Evolutionary conservation across 2,888 invertebrate species (phyloP), one percentile per base, ranked within the genome.

Genomic region (Xanthorhoe designata): DNA sequence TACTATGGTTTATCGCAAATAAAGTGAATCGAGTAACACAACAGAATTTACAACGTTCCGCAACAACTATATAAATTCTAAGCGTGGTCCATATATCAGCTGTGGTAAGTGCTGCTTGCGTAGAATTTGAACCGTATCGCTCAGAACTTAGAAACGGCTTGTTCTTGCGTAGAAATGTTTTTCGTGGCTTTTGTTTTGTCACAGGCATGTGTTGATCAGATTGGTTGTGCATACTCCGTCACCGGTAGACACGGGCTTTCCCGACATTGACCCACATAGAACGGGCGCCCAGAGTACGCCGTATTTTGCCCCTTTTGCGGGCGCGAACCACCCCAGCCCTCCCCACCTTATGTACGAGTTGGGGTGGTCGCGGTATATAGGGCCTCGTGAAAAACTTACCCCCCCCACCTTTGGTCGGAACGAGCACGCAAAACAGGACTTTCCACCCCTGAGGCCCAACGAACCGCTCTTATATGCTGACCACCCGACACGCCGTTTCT

Each of bases 251-350:
- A 92, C 92, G 92, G 92, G 92, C 91, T 94, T 94, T 92, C 94
- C 94, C 94, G 94, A 92, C 94, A 94, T 94, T 94, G 94, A 94
- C 94, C 94, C 92, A 94, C 91, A 93, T 93, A 91, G 91, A 91
- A 83, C 92, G 90, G 90, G 92, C 91, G 91, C 92, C 90, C 92
- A 92, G 91, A 92, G 92, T 91, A 92, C 92, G 91, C 91, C 92
- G 93, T 92, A 93, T 93, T 93, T 93, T 93, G 93, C 93, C 93
- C 93, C 93, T 93, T 93, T 93, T 93, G 93, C 93, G 93, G 93
- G 94, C 90, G 91, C 92, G 89, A 91, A 89, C 90, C 92, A 85
- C 92, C 93, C 91, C 81, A 84, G 75, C 82, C 91, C 90, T 86
- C 66, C 92, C 93, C 89, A 90, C 92, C 92, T 92, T 92, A 92